Evolutionary conservation across 2,888 invertebrate species (phyloP).

Genomic region (Lottia scabra): DNA sequence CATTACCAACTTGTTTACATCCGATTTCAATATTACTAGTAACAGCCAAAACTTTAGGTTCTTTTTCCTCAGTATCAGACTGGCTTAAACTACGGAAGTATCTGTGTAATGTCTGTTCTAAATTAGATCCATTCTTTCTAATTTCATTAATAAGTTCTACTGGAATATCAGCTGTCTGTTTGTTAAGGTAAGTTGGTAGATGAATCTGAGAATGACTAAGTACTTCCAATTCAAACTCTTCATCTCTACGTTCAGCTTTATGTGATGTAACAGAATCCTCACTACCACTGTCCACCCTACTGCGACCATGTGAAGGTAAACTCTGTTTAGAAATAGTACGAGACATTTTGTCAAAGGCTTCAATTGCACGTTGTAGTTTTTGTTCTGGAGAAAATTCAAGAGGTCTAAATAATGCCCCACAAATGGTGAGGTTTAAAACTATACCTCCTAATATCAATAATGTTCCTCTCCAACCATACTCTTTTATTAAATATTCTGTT

Average conservation of each 20-base stretch:
- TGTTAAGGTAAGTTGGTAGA: constrained; percentile 82
- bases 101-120: constrained; percentile 21
- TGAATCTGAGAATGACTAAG: constrained; percentile 79
- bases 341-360: constrained; percentile 55
- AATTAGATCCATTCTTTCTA: constrained; percentile 35
- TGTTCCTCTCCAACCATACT: constrained; percentile 66
- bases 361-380: constrained; percentile 47
- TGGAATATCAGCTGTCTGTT: constrained; percentile 35
- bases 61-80: constrained; percentile 1
- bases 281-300: constrained; percentile 32
- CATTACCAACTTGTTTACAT: constrained; percentile 7
- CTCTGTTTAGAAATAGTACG: constrained; percentile 41
- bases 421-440: constrained; percentile 61
- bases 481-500: constrained; percentile 57
- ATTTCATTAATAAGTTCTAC: constrained; percentile 43
- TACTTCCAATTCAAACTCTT: constrained; percentile 31
- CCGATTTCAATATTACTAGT: constrained; percentile 26
- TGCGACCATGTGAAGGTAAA: constrained; percentile 36
- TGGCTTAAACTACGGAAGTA: constrained; percentile 16
- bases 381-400: constrained; percentile 52
- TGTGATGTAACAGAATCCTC: constrained; percentile 36
- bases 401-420: constrained; percentile 63
- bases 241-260: constrained; percentile 23
- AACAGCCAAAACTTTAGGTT: constrained; percentile 12
- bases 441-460: constrained; percentile 65